Conservation (phyloP, 2,113 vertebrate species). For the Meles meles region DNA sequence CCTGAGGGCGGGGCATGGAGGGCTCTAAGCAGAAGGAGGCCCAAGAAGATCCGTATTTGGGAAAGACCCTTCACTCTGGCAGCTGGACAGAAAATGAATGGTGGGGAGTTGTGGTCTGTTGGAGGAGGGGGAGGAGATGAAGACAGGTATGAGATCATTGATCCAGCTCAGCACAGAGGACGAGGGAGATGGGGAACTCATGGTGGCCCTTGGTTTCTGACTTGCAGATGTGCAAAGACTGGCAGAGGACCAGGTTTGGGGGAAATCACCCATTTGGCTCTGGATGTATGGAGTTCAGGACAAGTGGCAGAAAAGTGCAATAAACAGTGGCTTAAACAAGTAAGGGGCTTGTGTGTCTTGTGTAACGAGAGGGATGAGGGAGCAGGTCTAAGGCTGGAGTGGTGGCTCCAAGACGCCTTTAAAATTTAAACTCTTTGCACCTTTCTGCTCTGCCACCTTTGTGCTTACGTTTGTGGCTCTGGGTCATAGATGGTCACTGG, state of each 20-base stretch:
- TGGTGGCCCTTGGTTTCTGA: background rate
- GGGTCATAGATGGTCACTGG: background rate
- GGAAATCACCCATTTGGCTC: background rate
- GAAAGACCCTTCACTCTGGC: background rate
- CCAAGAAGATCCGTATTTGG: background rate
- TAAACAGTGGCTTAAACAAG: background rate
- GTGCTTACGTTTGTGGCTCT: background rate
- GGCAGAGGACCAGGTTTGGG: background rate
- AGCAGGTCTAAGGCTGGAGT: background rate
- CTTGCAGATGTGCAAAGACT: background rate
- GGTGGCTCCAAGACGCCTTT: background rate
- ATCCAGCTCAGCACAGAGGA: background rate
- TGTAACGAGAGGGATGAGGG: background rate
- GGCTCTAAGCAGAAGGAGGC: background rate
- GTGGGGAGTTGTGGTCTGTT: background rate
- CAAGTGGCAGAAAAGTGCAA: background rate
- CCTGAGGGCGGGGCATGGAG: background rate
- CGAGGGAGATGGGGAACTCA: background rate
- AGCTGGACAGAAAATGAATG: background rate
- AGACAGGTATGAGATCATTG: background rate
- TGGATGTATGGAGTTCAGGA: background rate
- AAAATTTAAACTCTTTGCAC: background rate
- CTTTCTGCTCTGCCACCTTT: background rate
- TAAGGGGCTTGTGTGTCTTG: background rate
- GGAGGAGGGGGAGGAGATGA: background rate